phyloP scores from a whole-genome alignment of 2,888 invertebrate species.

The Blastobasis adustella region DNA sequence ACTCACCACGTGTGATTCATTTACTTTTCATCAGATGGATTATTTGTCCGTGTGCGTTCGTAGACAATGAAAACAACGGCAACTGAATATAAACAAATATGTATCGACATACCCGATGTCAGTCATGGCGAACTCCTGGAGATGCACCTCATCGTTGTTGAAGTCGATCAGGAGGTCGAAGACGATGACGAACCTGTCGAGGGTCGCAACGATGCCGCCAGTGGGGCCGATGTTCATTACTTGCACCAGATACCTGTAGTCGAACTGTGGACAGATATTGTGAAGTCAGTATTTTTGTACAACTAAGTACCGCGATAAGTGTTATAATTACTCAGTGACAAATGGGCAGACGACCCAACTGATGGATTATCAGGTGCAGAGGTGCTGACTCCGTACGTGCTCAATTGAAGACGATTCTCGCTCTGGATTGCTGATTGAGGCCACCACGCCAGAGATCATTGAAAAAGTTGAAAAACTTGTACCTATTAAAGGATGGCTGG shows the following conservation, averaged over 20 bases:
- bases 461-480: too few relatives aligned
- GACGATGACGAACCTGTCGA: conserved; percentile 46
- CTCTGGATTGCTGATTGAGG: too few relatives aligned
- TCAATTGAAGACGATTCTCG: too few relatives aligned
- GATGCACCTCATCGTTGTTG: conserved; percentile 65
- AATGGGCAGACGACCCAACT: too few relatives aligned
- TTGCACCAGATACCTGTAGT: conserved; percentile 64
- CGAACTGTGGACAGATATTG: conserved; percentile 46
- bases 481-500: too few relatives aligned
- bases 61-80: neutral
- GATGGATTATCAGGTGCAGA: too few relatives aligned
- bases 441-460: too few relatives aligned
- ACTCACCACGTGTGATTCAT: neutral
- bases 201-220: conserved; percentile 61
- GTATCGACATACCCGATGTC: conserved; percentile 46
- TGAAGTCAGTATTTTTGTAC: too few relatives aligned
- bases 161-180: conserved; percentile 61
- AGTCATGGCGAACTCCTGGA: conserved; percentile 56
- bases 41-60: neutral
- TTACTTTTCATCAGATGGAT: neutral
- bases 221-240: conserved; percentile 70
- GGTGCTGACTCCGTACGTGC: too few relatives aligned
- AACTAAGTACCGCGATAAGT: too few relatives aligned
- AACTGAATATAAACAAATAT: neutral
- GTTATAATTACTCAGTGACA: too few relatives aligned